Evolutionary conservation across 1,140 invertebrate genomes (phyloP), one percentile per base, ranked within the genome.

Genomic region (Diabrotica undecimpunctata): DNA sequence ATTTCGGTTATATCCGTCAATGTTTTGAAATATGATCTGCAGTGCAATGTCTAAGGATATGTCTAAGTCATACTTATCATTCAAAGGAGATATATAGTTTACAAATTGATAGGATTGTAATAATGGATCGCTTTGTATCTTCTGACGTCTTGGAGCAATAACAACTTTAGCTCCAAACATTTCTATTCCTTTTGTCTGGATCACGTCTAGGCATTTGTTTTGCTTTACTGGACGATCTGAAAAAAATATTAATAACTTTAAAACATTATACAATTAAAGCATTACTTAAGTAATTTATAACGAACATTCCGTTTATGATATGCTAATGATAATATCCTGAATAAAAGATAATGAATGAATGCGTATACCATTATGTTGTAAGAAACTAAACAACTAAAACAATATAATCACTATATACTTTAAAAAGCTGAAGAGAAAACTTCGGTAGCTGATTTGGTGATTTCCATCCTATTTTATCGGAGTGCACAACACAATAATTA

Each of bases 161-260:
- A 90, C 91, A 0, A 92, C 89, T 79, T 96, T 96, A 72, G 98
- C 83, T 54, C 94, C 95, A 70, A 91, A 86, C 10, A 97, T 81
- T 79, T 96, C 93, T 36, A 98, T 84, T 50, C 94, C 95, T 11
- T 92, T 94, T 54, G 91, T 88, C 73, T 88, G 86, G 14, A 92
- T 86, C 1, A 90, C 25, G 25, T 25, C 25, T 11, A 51, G 9
- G 5, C 12, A 11, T 51, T 12, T 10, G 12, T 51, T 11, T 12
- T 12, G 9, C 2, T 51, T 51, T 10, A 51, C 46, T 51, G 46
- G 9, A 51, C 9, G 9, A 51, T 51, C 46, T 51, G 46, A 2
- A 51, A 51, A 51, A 25, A 25, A 25, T 25, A 25, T 51, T 12
- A 2, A 5, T 11, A 51, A n/a, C n/a, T n/a, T n/a, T n/a, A n/a